These are phyloP conservation scores for Gavialis gangeticus DNA, from an alignment of 2,113 vertebrate species.

Conservation along the genomic window DNA sequence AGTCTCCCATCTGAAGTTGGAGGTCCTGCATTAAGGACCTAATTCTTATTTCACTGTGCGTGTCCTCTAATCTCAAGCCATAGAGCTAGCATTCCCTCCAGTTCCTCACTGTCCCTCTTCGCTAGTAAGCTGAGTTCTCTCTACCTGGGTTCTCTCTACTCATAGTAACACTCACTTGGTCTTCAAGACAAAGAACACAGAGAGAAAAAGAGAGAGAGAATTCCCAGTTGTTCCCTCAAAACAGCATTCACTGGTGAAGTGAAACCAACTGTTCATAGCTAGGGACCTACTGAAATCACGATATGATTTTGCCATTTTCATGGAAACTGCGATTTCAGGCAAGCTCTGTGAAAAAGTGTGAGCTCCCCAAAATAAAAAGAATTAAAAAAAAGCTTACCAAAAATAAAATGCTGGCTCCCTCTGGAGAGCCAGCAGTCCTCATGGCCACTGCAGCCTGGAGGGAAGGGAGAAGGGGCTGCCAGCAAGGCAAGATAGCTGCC, in stretches of 20 bases:
- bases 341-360: too few species aligned
- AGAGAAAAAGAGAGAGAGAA: neutral
- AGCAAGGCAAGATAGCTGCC: too few species aligned
- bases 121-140: neutral
- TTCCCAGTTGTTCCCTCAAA: neutral
- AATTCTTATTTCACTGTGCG: neutral
- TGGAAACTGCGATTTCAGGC: too few species aligned
- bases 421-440: too few species aligned
- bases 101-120: neutral
- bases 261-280: neutral
- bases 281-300: neutral
- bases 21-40: accelerated
- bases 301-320: too few species aligned
- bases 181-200: neutral
- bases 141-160: neutral
- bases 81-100: neutral
- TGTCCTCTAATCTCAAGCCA: neutral
- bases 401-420: too few species aligned
- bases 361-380: too few species aligned
- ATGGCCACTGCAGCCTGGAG: too few species aligned
- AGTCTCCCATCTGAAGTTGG: neutral
- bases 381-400: too few species aligned
- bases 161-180: neutral
- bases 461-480: too few species aligned
- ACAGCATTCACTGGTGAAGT: neutral